Base-by-base conservation (phyloP, 2,113 vertebrate species). In the Malaclemys terrapin region DNA sequence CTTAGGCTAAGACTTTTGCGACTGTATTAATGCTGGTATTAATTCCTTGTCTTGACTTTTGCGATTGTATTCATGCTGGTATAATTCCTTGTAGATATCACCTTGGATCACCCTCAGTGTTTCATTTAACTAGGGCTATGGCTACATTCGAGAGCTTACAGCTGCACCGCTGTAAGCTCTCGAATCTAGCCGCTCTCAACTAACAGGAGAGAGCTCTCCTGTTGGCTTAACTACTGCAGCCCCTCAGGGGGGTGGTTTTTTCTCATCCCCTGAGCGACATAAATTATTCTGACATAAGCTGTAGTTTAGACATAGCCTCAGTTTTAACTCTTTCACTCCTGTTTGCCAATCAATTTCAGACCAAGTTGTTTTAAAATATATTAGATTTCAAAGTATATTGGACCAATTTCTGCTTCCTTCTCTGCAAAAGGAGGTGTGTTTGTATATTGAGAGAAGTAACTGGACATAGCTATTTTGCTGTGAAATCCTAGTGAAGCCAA, bases 341-440 rank as follows among this genome's bases (percentile, higher is more conserved):
- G 65, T 56, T 95, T 91, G 90, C 35, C 45, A 85, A 9, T 50
- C 52, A 53, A 53, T 88, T 79, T 79, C 89, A 10, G 86, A 82
- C 69, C 49, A 89, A 80, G 9, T 87, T 25, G 6, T 22, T 50
- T 84, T 59, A 94, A 89, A 13, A 75, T 75, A 79, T 75, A 65
- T 45, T 29, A 76, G 82, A 94, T 94, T 85, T 89, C 65, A 80
- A 29, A 13, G 80, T 93, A 62, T 1, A 38, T 82, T 80, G 89
- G 93, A 93, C 91, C 56, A 80, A 89, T 93, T 97, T 91, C 57
- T 79, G 84, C 69, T 29, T 76, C n/a, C 90, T 93, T 93, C 83
- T 89, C 93, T 93, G 81, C 47, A 82, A 96, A 90, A 82, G 93
- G 83, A 87, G 94, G 84, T 79, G 94, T 97, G 91, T 96, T 96